Base-by-base conservation (phyloP, 2,888 invertebrate genomes). In the Myathropa florea region DNA sequence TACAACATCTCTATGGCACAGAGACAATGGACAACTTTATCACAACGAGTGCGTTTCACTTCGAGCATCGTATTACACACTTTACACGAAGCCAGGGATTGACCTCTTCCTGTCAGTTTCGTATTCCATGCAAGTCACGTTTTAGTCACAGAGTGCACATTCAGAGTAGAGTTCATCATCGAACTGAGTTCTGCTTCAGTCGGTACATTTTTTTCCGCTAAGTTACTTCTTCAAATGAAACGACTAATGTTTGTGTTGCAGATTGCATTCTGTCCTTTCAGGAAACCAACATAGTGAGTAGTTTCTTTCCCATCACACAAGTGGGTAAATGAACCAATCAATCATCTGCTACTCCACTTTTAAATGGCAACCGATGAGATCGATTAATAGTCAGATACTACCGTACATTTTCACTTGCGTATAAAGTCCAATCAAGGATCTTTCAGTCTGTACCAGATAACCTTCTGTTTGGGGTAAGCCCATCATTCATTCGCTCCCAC, bases 21-120 rank as follows among this genome's bases (percentile, higher is more conserved):
- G n/a, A 67, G 72, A 73, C 72, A 80, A 80, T 73, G 53, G 80
- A 60, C 6, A 67, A 55, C 33, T 55, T 39, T 30, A 65, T 71
- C 64, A 21, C 55, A 77, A 39, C 26, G 70, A 57, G 59, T 39
- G 10, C 14, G 64, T 26, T 24, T 12, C 70, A 53, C 12, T 67
- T 24, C 24, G 4, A 33, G 46, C n/a, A 68, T 68, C 21, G 7
- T 21, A 26, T 77, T 24, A 53, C 70, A 55, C 23, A 57, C 24
- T 36, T 28, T 36, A 24, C 55, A 18, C n/a, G 26, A 36, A 36
- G 28, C n/a, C 23, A 9, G 46, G 26, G 24, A 57, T 59, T 64
- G 71, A 60, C 71, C 71, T 72, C 65, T 60, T 72, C 61, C n/a
- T 21, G 57, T 63, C 64, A 18, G 60, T 18, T 18, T 18, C 36